A percentile compares a stretch with the other conserved stretches of the same genome.
These are phyloP conservation scores for Bovichtus diacanthus DNA, from an alignment of 2,797 vertebrate species.

Conservation along the genomic window DNA sequence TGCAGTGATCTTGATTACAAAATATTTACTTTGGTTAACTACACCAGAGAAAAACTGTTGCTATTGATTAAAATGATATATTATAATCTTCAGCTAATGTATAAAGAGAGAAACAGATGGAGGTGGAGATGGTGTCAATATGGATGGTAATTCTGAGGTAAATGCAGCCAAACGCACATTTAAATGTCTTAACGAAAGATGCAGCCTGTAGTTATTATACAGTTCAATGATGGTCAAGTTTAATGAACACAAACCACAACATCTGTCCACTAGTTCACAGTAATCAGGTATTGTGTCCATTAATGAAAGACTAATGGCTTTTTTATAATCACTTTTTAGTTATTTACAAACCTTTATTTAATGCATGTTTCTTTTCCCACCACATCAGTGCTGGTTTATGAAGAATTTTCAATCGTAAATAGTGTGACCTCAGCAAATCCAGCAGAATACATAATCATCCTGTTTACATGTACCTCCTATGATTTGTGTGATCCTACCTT, in stretches of 20 bases:
- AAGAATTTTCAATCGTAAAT: background rate
- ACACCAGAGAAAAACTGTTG: background rate
- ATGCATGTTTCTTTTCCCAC: background rate
- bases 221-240: background rate
- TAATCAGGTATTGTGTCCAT: background rate
- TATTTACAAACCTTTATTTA: background rate
- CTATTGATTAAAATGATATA: background rate
- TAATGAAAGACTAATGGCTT: background rate
- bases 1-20: background rate
- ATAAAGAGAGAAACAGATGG: background rate
- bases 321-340: background rate
- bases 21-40: background rate
- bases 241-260: background rate
- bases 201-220: background rate
- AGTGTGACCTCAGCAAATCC: background rate
- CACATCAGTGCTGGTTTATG: background rate
- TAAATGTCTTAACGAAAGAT: background rate
- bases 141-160: background rate
- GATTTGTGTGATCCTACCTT: background rate
- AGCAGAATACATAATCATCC: background rate
- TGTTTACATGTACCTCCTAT: background rate
- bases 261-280: background rate
- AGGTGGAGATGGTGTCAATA: background rate
- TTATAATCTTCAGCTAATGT: background rate
- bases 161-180: background rate